These are phyloP conservation scores for Dendronephthya gigantea DNA, from an alignment of 64 coral and sea anemone genomes.

Conservation along the genomic window DNA sequence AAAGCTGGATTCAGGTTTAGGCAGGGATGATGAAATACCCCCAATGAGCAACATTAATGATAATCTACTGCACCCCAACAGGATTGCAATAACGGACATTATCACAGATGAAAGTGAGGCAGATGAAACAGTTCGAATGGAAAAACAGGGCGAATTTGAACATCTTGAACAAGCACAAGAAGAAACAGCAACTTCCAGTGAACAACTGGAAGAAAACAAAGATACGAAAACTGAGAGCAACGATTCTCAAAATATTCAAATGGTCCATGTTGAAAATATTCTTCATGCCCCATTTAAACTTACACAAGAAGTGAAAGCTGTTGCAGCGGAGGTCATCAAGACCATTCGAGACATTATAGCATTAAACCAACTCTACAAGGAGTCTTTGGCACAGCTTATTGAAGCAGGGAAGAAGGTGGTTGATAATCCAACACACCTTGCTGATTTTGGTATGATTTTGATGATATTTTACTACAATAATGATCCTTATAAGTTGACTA, in stretches of 20 bases:
- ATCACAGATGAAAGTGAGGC: constrained; percentile 54
- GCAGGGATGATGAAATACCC: too few species aligned
- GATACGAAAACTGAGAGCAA: too few species aligned
- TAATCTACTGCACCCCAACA: neutral
- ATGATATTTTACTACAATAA: neutral
- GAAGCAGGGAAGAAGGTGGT: constrained; percentile 94
- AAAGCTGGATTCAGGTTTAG: too few species aligned
- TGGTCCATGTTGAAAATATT: constrained; percentile 94
- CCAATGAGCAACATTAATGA: too few species aligned
- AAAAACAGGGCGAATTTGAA: neutral
- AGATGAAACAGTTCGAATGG: constrained; percentile 34
- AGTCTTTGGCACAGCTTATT: constrained; percentile 89
- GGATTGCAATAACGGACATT: neutral
- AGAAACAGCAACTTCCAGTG: neutral
- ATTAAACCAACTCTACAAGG: constrained; percentile 90
- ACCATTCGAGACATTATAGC: constrained; percentile 94
- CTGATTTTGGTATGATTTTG: constrained; percentile 93
- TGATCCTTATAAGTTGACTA: neutral
- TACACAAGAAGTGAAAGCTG: constrained; percentile 87
- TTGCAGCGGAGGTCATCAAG: constrained; percentile 85
- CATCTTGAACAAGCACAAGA: neutral
- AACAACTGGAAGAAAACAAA: neutral
- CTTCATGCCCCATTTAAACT: constrained; percentile 79
- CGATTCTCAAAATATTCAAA: constrained; percentile 47
- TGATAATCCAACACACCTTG: constrained; percentile 81